phyloP scores from a whole-genome alignment of 2,797 vertebrate genomes.

The Pangasius mekongensis region DNA sequence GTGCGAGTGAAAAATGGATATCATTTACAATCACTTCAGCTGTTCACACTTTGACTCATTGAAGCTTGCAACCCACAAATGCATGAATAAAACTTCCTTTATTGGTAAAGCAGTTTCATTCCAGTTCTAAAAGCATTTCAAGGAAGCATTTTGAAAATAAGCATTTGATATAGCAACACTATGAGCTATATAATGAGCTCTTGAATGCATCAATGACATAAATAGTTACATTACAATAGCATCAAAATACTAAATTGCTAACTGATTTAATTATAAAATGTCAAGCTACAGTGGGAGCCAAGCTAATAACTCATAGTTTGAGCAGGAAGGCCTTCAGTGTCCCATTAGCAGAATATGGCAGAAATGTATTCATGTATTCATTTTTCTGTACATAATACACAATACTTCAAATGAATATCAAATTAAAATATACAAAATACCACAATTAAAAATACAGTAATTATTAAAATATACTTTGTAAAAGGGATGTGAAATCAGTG shows the following conservation, averaged over 20 bases:
- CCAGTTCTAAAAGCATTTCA: background rate
- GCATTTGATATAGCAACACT: no score
- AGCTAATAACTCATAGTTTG: background rate
- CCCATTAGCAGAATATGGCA: background rate
- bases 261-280: background rate
- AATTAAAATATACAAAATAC: background rate
- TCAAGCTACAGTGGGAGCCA: background rate
- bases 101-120: background rate
- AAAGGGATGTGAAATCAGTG: background rate
- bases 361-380: background rate
- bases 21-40: background rate
- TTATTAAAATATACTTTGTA: background rate
- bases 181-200: background rate
- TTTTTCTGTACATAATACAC: background rate
- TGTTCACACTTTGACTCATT: background rate
- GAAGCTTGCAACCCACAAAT: background rate
- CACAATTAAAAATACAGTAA: background rate
- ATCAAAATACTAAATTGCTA: background rate
- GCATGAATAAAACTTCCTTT: constrained; percentile 21
- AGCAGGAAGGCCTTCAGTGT: background rate
- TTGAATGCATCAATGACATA: background rate
- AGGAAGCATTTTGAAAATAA: background rate
- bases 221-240: background rate
- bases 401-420: background rate
- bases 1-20: background rate